Base-by-base conservation (phyloP, 2,113 vertebrate species). In the Furnarius figulus region DNA sequence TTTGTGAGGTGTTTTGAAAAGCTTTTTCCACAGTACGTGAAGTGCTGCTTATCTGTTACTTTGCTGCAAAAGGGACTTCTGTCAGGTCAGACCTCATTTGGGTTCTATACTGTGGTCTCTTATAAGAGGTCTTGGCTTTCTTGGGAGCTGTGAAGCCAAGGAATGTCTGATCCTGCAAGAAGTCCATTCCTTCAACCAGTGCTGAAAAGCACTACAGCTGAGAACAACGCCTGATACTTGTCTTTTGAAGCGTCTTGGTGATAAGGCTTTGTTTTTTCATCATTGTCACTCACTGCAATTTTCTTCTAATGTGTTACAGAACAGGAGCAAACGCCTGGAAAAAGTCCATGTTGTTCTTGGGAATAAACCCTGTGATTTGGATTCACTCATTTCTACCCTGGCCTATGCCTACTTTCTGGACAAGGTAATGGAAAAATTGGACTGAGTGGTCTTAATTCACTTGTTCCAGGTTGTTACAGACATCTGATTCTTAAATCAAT, bases 261-360 rank as follows among this genome's bases (percentile, higher is more conserved):
- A 28, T 30, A 12, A 13, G 33, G 9, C 55, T 89, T 86, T 23
- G 6, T 22, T 85, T 89, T 65, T 85, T 62, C 15, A 20, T 42
- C 0, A 8, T 40, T 82, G 83, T 73, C 10, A 39, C 37, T 91
- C 20, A 94, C 18, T 73, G 76, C 59, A 68, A 1, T 50, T 94
- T 37, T 93, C 23, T 96, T 92, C 46, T 94, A 27, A 76, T 98
- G 37, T 97, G 72, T 98, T 98, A 75, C 97, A 99, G 99, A 98
- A 95, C 93, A 97, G 96, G 83, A 98, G 90, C 77, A 98, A 98
- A 92, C 80, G 92, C 15, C 94, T 98, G 91, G 97, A 97, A 44
- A 98, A 98, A 84, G 96, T 99, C 81, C 99, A 99, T 50, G 98
- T 97, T 55, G 98, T 99, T 76, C 98, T 99, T 94, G 99, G 99